Evolutionary conservation across 2,888 invertebrate species (phyloP).

Genomic region (Shargacucullia verbasci): DNA sequence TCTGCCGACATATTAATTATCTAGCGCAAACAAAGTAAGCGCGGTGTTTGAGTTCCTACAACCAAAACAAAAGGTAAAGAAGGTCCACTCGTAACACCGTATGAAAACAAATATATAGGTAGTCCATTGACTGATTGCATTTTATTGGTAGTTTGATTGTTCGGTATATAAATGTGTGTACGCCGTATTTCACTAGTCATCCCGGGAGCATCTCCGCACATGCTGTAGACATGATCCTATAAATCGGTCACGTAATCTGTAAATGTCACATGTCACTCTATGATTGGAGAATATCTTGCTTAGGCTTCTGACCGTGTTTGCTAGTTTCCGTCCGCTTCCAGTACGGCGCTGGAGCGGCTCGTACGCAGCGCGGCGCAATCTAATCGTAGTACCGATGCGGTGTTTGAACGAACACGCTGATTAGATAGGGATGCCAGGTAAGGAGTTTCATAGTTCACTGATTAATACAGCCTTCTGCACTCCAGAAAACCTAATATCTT

Average conservation of each 20-base stretch:
- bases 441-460: background rate
- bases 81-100: background rate
- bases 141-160: no score
- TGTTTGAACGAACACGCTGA: constrained; percentile 45
- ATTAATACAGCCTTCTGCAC: background rate
- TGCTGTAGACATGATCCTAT: no score
- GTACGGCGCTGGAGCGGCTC: constrained; percentile 16
- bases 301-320: constrained; percentile 9
- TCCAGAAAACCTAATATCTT: background rate
- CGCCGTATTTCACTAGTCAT: no score
- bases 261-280: no score
- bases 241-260: no score
- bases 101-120: no score
- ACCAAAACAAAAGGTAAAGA: background rate
- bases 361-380: constrained; percentile 36
- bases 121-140: no score
- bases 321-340: constrained; percentile 1
- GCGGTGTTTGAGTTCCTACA: constrained; percentile 48
- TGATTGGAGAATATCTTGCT: no score
- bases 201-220: no score
- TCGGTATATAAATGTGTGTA: no score
- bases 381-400: constrained; percentile 33
- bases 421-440: constrained; percentile 27
- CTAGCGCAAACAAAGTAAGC: constrained; percentile 69
- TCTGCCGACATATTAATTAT: constrained; percentile 71